Base-by-base conservation (phyloP, 1,140 invertebrate genomes). In the Chionoecetes opilio region DNA sequence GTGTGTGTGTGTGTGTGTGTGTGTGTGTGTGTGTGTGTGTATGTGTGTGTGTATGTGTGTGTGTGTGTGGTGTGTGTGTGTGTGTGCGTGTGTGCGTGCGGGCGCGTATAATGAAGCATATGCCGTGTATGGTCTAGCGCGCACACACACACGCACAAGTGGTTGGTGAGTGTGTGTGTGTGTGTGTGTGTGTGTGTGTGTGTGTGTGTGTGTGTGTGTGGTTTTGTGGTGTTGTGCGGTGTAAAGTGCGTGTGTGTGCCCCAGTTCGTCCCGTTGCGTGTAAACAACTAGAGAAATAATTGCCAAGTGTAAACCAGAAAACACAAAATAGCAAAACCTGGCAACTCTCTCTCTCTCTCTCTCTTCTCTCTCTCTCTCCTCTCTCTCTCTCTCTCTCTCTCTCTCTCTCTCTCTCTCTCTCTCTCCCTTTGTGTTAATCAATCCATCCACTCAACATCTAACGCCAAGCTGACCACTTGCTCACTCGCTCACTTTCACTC, bases 381-480 rank as follows among this genome's bases (percentile, higher is more conserved):
- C 63, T 75, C 63, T 75, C 63, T 75, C 63, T 75, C 63, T 75
- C 63, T 75, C 63, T 75, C 63, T 75, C 63, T 75, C 63, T 75
- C 63, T 75, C 63, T 75, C 63, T 75, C 63, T 75, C 63, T 75
- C 63, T 75, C 63, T 75, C 63, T 75, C 63, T 75, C 63, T 75
- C 63, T 75, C 63, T 75, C 63, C 0, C 26, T 75, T 75, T 75
- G 63, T 75, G 63, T 75, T 75, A 75, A 75, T 75, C 63, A 75
- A 75, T 75, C 63, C 63, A 75, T 75, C 63, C 63, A 75, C 63
- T 75, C 63, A 75, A 75, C 63, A 75, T 75, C 63, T 75, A 75
- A 75, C 63, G 63, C 63, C 63, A 17, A 75, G 63, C 63, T 75
- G 63, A 75, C 63, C 63, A 75, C 63, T 75, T n/a, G 21, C 63